These are phyloP conservation scores for Tinea trinotella DNA, from an alignment of 2,888 invertebrate species.

Conservation along the genomic window DNA sequence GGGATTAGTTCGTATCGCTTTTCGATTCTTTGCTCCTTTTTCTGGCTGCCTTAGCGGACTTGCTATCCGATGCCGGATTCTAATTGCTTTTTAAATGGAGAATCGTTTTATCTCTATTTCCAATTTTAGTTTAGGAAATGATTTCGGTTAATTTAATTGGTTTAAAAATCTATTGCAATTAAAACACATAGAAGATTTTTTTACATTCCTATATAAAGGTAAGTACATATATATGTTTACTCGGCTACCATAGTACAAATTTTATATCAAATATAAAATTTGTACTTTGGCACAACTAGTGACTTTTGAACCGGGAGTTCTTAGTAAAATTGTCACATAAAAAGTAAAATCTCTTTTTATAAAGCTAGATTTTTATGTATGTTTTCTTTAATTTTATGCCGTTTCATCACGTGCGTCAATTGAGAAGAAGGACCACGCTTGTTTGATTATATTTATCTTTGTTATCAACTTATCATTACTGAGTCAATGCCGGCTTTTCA, in stretches of 20 bases:
- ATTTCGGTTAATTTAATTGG: neutral
- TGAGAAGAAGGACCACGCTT: constrained; percentile 3
- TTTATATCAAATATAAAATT: too few species aligned
- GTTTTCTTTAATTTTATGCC: constrained; percentile 6
- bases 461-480: constrained; percentile 18
- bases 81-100: constrained; percentile 31
- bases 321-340: too few species aligned
- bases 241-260: too few species aligned
- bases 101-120: neutral
- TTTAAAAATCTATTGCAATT: neutral
- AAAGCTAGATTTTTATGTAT: neutral
- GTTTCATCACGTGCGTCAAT: constrained; percentile 16
- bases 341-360: neutral
- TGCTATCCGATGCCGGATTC: constrained; percentile 21
- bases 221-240: too few species aligned
- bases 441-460: constrained; percentile 13
- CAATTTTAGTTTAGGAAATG: neutral
- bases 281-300: too few species aligned
- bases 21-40: constrained; percentile 68
- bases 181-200: too few species aligned
- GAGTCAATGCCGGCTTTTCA: constrained; percentile 37
- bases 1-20: constrained; percentile 69
- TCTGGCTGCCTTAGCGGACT: constrained; percentile 39
- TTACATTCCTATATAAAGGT: too few species aligned
- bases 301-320: too few species aligned